Evolutionary conservation across 2,888 invertebrate species (phyloP), one percentile per base, ranked within the genome.

Genomic region (Suillia variegata): DNA sequence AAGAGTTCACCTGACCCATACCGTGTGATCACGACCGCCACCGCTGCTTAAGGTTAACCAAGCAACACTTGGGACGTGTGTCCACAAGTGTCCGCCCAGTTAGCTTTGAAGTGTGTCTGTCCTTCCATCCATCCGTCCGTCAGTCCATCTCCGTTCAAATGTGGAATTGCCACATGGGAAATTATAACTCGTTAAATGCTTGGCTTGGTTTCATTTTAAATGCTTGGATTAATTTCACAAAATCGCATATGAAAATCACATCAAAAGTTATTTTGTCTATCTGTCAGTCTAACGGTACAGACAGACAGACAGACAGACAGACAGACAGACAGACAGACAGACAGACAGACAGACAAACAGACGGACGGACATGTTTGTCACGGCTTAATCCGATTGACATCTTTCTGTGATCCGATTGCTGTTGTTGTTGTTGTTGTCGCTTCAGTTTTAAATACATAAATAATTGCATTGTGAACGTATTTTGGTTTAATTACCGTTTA

Each of bases 11-110:
- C n/a, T n/a, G n/a, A n/a, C n/a, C n/a, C n/a, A n/a, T n/a, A n/a
- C n/a, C n/a, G n/a, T n/a, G n/a, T n/a, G n/a, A n/a, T n/a, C n/a
- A n/a, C n/a, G n/a, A n/a, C n/a, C n/a, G n/a, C n/a, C 26, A 26
- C 26, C 24, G 67, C 62, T 67, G 65, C 75, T 76, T 71, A 66
- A 62, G 76, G 76, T 78, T 77, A 77, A 77, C 76, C 76, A 73
- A 66, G 65, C 68, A 63, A 77, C 76, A 78, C 76, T 73, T 75
- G 56, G 61, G 56, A n/a, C n/a, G 45, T 42, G 33, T 45, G 54
- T 47, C 48, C 59, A 47, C 54, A 59, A 58, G 38, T n/a, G 34
- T 22, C 21, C 15, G 26, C 24, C 42, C 58, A 56, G 54, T 61
- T 62, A 57, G 52, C 71, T 73, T 72, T 72, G 73, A 74, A 71